phyloP scores from a whole-genome alignment of 2,797 vertebrate species.

The Xyrichtys novacula region DNA sequence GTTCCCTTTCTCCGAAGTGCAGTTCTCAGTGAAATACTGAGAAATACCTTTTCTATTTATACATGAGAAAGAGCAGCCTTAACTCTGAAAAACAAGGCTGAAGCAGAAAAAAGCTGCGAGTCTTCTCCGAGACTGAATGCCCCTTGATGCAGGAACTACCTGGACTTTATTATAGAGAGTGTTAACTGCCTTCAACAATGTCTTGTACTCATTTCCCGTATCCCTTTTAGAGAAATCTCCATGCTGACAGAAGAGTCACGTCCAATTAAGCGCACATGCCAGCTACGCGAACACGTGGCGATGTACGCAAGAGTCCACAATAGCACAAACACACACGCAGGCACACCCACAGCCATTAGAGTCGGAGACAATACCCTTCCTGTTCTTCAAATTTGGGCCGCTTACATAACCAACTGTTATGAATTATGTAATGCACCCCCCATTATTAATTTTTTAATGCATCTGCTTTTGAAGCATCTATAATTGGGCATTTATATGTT shows the following conservation, averaged over 20 bases:
- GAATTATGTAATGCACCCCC: slow-evolving; percentile 69
- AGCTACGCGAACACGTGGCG: background rate
- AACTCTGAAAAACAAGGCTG: slow-evolving; percentile 45
- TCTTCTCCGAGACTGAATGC: slow-evolving; percentile 40
- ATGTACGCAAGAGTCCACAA: slow-evolving; percentile 4
- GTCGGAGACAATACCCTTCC: slow-evolving; percentile 60
- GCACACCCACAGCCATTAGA: slow-evolving; percentile 39
- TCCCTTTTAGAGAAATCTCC: slow-evolving; percentile 15
- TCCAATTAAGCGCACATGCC: background rate
- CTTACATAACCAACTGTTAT: slow-evolving; percentile 75
- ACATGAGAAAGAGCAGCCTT: slow-evolving; percentile 22
- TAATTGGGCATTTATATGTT: slow-evolving; percentile 81
- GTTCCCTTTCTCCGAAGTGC: too few relatives aligned
- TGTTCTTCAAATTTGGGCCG: slow-evolving; percentile 61
- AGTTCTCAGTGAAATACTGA: slow-evolving; percentile 20
- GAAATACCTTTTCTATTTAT: slow-evolving; percentile 12
- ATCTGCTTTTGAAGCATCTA: slow-evolving; percentile 77
- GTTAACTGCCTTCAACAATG: slow-evolving; percentile 17
- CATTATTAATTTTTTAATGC: slow-evolving; percentile 77
- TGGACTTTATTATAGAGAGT: slow-evolving; percentile 9
- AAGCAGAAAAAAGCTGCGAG: slow-evolving; percentile 33
- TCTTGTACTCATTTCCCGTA: slow-evolving; percentile 7
- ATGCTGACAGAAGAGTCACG: background rate
- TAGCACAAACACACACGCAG: slow-evolving; percentile 11
- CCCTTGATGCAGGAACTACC: slow-evolving; percentile 49